A percentile compares a stretch with the other conserved stretches of the same genome.
phyloP scores from a whole-genome alignment of 1,140 invertebrate species.

The Chelonus insularis region DNA sequence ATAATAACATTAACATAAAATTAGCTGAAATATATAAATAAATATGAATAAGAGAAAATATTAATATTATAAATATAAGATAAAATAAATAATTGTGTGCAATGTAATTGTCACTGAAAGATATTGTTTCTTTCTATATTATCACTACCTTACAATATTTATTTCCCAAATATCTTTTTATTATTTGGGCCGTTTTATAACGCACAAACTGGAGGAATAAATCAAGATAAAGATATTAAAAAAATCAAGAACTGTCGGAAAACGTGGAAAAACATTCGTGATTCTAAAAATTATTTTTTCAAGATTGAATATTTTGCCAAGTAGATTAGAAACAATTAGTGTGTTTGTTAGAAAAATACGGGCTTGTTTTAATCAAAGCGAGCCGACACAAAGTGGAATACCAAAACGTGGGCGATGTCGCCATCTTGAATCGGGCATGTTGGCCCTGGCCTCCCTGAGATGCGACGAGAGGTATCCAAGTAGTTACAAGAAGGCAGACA shows the following conservation, averaged over 20 bases:
- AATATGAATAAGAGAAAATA: not conserved
- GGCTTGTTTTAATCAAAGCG: too few species aligned
- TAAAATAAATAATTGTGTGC: too few species aligned
- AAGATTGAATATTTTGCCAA: too few species aligned
- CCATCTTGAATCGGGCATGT: slow-evolving; percentile 55
- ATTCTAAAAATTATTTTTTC: not conserved
- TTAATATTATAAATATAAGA: not conserved
- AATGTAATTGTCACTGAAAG: not conserved
- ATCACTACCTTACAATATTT: too few species aligned
- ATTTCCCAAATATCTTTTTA: not conserved
- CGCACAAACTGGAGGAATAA: slow-evolving; percentile 42
- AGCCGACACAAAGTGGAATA: too few species aligned
- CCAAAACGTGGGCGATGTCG: slow-evolving; percentile 36
- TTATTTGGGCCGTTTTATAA: slow-evolving; percentile 23
- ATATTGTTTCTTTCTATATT: too few species aligned
- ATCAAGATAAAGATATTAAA: slow-evolving; percentile 27
- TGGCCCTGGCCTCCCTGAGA: slow-evolving; percentile 52
- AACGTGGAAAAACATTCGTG: not conserved
- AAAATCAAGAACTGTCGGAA: slow-evolving; percentile 13
- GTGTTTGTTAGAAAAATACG: too few species aligned
- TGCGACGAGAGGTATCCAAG: slow-evolving; percentile 48
- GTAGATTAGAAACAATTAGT: too few species aligned
- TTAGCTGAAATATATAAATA: too few species aligned
- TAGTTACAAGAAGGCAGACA: slow-evolving; percentile 6
- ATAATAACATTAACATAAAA: not conserved